Base-by-base conservation (phyloP, 1,140 invertebrate species). In the Theocolax elegans region DNA sequence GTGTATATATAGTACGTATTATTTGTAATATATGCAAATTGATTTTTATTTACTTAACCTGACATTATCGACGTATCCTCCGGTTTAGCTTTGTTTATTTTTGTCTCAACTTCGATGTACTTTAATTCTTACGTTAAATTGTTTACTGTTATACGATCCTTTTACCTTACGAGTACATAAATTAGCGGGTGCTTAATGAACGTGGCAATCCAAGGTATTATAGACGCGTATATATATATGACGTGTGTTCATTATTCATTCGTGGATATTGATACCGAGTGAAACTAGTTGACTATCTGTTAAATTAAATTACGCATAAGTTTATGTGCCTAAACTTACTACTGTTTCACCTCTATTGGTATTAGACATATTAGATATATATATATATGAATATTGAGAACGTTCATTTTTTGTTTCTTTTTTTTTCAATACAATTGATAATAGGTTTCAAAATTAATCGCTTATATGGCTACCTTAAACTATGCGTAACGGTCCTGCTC, bases 301-400 rank as follows among this genome's bases (percentile, higher is more conserved):
- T n/a, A 29, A 54, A 54, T 54, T 54, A 29, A 54, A 54, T 54
- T 54, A 48, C n/a, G 7, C 42, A n/a, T n/a, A n/a, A n/a, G n/a
- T n/a, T n/a, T n/a, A n/a, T n/a, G n/a, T n/a, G n/a, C n/a, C n/a
- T n/a, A n/a, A n/a, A n/a, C n/a, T n/a, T n/a, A n/a, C n/a, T n/a
- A 6, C 35, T 12, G 35, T 7, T 38, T 7, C 35, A 12, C 35
- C 6, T 6, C 35, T 6, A 6, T 6, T 12, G 6, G 35, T 38
- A 38, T 38, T 6, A 38, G 35, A 6, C 35, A 12, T 12, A 6
- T 6, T 6, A 38, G 35, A 6, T 38, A 12, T 38, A 38, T 38
- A 38, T 38, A 38, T 38, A 38, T 38, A 38, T 38, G 12, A 7
- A 38, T 38, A 38, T 38, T n/a, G n/a, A n/a, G n/a, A n/a, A n/a